These are phyloP conservation scores for Amphimallon solstitiale DNA, from an alignment of 2,888 invertebrate species.

Conservation along the genomic window DNA sequence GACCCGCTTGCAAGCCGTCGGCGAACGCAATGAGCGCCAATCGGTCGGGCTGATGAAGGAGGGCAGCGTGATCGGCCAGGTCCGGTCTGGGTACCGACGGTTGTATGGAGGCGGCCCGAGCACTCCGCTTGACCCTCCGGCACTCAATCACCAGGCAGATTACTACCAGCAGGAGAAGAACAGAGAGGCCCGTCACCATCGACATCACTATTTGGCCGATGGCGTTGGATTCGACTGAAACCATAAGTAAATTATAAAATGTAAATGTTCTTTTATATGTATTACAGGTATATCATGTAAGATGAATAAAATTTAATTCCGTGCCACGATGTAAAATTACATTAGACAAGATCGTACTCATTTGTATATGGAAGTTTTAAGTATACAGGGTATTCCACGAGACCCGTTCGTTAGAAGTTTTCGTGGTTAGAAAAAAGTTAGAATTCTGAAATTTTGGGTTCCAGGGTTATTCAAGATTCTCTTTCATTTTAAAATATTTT, in stretches of 20 bases:
- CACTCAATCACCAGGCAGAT: constrained; percentile 60
- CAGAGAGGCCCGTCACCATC: constrained; percentile 60
- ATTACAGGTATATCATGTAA: too few relatives aligned
- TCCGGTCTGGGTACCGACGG: constrained; percentile 52
- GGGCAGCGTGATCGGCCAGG: constrained; percentile 57
- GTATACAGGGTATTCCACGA: too few relatives aligned
- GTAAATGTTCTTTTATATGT: neutral
- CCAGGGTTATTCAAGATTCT: too few relatives aligned
- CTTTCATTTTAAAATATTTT: too few relatives aligned
- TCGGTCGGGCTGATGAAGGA: constrained; percentile 64
- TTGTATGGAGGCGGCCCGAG: constrained; percentile 54
- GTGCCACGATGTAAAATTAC: too few relatives aligned
- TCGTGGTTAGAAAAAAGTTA: too few relatives aligned
- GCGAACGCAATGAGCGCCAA: constrained; percentile 67
- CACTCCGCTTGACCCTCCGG: constrained; percentile 55
- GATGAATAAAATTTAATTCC: neutral
- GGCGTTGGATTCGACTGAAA: constrained; percentile 54
- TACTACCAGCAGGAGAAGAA: constrained; percentile 57
- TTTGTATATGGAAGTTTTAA: too few relatives aligned
- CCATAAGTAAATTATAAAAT: neutral
- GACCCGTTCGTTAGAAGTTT: too few relatives aligned
- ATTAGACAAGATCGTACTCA: too few relatives aligned
- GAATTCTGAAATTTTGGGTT: too few relatives aligned
- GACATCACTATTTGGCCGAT: constrained; percentile 57
- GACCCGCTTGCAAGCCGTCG: constrained; percentile 62